These are phyloP conservation scores for Sturnus vulgaris DNA, from an alignment of 2,113 vertebrate genomes.

Conservation along the genomic window DNA sequence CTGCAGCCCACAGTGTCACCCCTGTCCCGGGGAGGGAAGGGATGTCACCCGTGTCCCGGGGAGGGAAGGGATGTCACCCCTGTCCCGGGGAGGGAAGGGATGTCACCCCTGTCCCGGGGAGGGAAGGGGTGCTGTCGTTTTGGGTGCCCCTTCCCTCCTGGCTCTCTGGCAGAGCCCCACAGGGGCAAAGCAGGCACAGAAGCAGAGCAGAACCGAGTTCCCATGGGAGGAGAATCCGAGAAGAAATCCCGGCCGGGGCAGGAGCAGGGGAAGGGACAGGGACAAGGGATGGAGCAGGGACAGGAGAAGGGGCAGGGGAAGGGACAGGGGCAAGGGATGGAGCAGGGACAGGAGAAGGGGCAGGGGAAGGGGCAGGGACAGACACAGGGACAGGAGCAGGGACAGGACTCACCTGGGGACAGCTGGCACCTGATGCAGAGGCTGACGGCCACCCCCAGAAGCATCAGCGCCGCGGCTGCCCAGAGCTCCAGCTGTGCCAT, in stretches of 20 bases:
- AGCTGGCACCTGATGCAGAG: conserved; percentile 64
- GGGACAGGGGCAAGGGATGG: too few species aligned
- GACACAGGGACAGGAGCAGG: too few species aligned
- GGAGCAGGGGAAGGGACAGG: too few species aligned
- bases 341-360: too few species aligned
- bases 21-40: too few species aligned
- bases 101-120: too few species aligned
- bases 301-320: too few species aligned
- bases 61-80: too few species aligned
- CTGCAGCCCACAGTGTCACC: accelerated
- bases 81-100: too few species aligned
- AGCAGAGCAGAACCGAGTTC: background rate
- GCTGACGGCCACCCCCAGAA: conserved; percentile 24
- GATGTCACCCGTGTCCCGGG: too few species aligned
- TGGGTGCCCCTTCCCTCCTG: accelerated
- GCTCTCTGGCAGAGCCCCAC: accelerated
- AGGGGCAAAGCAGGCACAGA: accelerated
- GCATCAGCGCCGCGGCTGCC: background rate
- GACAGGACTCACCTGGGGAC: conserved; percentile 17
- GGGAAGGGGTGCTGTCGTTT: background rate
- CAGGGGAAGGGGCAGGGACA: too few species aligned
- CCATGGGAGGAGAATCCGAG: accelerated
- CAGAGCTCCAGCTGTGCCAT: conserved; percentile 65
- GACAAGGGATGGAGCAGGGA: too few species aligned
- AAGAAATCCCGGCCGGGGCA: background rate